Evolutionary conservation across 2,888 invertebrate species (phyloP).

Genomic region (Pheosia tremula): DNA sequence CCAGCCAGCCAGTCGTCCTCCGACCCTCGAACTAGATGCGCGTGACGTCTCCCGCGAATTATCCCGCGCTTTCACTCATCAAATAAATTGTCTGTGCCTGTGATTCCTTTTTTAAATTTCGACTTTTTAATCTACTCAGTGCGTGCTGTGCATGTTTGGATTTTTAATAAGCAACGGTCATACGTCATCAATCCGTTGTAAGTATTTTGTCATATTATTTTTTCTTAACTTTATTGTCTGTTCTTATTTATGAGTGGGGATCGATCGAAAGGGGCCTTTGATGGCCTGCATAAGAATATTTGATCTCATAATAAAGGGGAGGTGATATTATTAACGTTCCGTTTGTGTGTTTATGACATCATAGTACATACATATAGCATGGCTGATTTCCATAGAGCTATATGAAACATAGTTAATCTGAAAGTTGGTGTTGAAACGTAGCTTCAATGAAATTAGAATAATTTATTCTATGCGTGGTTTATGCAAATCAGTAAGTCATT

Average conservation of each 20-base stretch:
- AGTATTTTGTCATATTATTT: slow-evolving; percentile 16
- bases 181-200: slow-evolving; percentile 23
- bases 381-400: too few species aligned
- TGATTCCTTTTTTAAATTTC: slow-evolving; percentile 25
- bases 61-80: slow-evolving; percentile 37
- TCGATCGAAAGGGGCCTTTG: slow-evolving; percentile 20
- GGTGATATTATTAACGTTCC: background rate
- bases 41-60: slow-evolving; percentile 16
- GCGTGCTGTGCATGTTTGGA: slow-evolving; percentile 34
- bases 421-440: too few species aligned
- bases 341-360: background rate
- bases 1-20: slow-evolving; percentile 32
- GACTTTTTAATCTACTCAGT: slow-evolving; percentile 22
- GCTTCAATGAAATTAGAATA: too few species aligned
- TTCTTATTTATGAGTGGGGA: slow-evolving; percentile 17
- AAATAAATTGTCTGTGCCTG: slow-evolving; percentile 27
- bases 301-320: too few species aligned
- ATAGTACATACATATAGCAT: too few species aligned
- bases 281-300: slow-evolving; percentile 11
- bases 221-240: slow-evolving; percentile 8
- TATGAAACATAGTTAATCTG: too few species aligned
- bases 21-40: slow-evolving; percentile 32
- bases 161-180: slow-evolving; percentile 27
- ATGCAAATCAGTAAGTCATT: too few species aligned
- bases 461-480: too few species aligned